A percentile compares a stretch with the other conserved stretches of the same genome.
Conservation (phyloP, 2,888 invertebrate species). For the Thera obeliscata region DNA sequence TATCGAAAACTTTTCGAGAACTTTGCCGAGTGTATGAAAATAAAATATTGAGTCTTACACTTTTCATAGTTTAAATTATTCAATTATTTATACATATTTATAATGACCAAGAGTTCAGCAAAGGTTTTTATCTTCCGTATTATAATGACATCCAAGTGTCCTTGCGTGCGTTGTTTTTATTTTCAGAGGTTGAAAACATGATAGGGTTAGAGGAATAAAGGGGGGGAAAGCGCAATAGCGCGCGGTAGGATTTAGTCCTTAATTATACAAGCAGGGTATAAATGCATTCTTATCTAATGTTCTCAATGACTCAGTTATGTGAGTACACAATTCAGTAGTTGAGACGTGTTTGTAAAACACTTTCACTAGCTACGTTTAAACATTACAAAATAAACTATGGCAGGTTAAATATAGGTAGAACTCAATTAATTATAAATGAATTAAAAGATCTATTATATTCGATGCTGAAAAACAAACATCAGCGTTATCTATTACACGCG, state of each 20-base stretch:
- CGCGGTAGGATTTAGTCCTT: background rate
- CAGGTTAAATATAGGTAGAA: constrained; percentile 2
- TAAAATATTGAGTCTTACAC: too few species aligned
- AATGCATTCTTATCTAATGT: constrained; percentile 7
- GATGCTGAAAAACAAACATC: constrained; percentile 15
- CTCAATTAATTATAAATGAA: constrained; percentile 1
- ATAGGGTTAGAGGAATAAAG: background rate
- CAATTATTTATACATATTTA: too few species aligned
- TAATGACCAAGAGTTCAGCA: too few species aligned
- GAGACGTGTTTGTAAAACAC: constrained; percentile 30
- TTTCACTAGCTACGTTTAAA: constrained; percentile 16
- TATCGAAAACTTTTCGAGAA: too few species aligned
- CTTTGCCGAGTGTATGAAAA: too few species aligned
- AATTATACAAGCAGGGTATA: constrained; percentile 16
- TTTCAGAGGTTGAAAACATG: background rate
- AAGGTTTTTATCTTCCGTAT: too few species aligned
- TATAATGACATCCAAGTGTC: too few species aligned
- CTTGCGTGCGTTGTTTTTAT: background rate
- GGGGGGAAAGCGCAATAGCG: background rate
- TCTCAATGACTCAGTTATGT: constrained; percentile 6
- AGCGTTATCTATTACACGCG: constrained; percentile 23
- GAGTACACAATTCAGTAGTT: constrained; percentile 18
- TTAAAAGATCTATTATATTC: constrained; percentile 9
- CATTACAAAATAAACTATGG: constrained; percentile 9
- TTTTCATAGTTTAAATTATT: too few species aligned